Base-by-base conservation (phyloP, 30 jellyfish, hydroid and myxozoan genomes). In the Aurelia aurita complex sp. Pacific region DNA sequence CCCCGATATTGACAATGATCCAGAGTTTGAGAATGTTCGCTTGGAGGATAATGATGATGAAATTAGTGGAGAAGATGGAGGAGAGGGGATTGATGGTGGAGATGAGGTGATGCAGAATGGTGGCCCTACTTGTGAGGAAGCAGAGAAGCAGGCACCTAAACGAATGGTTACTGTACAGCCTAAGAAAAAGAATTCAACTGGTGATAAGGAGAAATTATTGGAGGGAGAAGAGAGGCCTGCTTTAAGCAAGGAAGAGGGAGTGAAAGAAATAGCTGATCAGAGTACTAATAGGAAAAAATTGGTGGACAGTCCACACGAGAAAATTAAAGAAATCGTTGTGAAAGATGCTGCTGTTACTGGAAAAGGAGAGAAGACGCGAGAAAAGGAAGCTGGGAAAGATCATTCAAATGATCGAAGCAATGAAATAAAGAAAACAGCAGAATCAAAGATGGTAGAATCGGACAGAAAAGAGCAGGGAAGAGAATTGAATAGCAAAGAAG, bases 161-260 rank as follows among this genome's bases (percentile, higher is more conserved):
- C 40, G 85, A 75, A 75, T 67, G 43, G 85, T 75, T 9, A 75
- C 70, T 16, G 62, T 75, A 15, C 60, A 52, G 60, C 70, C 10
- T 3, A 61, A 61, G 70, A 61, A 70, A 9, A 70, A 36, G 12
- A 0, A 4, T 5, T 46, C 57, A 3, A 9, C 57, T 46, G 14
- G 11, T 15, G 80, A 70, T 40, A 57, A 12, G 12, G 36, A 10
- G 9, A 13, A 67, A 0, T n/a, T 5, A 13, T n/a, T 36, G 14
- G 36, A 23, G 10, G 11, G 36, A 61, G 34, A 61, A 61, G 70
- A 61, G 34, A 17, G 10, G 12, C 3, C 70, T 17, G 38, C 70
- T 15, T 5, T 17, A 13, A 23, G 2, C 0, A 15, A 61, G 70
- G 38, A 6, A n/a, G 36, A 61, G 13, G 4, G 5, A 61, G 13